phyloP scores from a whole-genome alignment of 2,888 invertebrate genomes.

The Seira musarum region DNA sequence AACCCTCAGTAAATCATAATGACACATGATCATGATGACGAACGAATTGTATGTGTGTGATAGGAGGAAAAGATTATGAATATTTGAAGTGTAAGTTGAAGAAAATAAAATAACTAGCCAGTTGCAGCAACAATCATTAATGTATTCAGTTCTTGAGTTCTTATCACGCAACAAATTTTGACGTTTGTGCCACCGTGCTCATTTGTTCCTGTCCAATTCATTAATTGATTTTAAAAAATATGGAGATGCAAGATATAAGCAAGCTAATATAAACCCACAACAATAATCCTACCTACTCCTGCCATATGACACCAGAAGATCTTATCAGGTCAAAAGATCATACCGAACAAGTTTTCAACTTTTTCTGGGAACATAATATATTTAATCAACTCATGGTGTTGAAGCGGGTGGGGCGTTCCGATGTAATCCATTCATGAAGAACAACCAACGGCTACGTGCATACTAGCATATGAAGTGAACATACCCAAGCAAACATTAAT shows the following conservation, averaged over 20 bases:
- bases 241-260: background rate
- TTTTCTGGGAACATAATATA: no score
- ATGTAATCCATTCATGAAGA: constrained; percentile 39
- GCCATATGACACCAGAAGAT: constrained; percentile 11
- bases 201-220: constrained; percentile 55
- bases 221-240: constrained; percentile 57
- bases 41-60: constrained; percentile 30
- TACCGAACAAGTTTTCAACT: constrained; percentile 50
- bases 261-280: no score
- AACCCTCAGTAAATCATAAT: constrained; percentile 26
- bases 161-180: constrained; percentile 54
- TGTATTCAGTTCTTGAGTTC: no score
- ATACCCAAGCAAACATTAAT: no score
- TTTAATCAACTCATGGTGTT: no score
- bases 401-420: no score
- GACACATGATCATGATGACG: constrained; percentile 41
- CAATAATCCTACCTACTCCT: no score
- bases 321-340: constrained; percentile 55
- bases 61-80: constrained; percentile 24
- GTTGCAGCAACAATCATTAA: no score
- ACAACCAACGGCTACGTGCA: no score
- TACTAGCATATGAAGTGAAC: no score
- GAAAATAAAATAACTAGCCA: background rate
- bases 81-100: background rate
- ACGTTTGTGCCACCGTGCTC: constrained; percentile 52